Conservation (phyloP, 2,113 vertebrate genomes). For the Gnathonemus longibarbis region DNA sequence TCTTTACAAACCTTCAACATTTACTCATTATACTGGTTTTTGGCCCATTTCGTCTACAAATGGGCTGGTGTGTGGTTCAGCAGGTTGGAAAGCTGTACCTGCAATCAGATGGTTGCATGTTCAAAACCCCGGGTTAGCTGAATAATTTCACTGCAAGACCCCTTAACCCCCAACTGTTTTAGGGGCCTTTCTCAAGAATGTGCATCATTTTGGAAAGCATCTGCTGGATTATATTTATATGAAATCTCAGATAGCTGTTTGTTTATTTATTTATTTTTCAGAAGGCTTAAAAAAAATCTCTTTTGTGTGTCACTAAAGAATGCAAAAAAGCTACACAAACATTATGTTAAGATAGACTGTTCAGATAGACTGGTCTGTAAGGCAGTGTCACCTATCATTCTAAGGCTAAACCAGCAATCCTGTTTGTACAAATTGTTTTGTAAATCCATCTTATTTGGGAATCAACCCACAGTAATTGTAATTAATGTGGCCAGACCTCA, state of each 20-base stretch:
- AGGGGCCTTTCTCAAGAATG: not conserved
- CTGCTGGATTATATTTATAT: not conserved
- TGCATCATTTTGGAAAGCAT: not conserved
- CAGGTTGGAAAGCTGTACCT: not conserved
- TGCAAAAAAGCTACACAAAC: not conserved
- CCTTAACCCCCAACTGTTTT: not conserved
- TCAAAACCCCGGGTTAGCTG: not conserved
- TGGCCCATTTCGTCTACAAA: not conserved
- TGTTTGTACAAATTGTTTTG: not conserved
- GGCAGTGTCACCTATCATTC: not conserved
- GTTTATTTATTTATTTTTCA: not conserved
- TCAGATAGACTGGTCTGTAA: not conserved
- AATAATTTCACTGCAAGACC: not conserved
- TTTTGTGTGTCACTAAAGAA: not conserved
- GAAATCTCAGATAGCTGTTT: not conserved
- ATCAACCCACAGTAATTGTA: not conserved
- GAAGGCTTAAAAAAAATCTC: not conserved
- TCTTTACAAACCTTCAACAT: not conserved
- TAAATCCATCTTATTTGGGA: not conserved
- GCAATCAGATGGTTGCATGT: not conserved
- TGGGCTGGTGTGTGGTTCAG: not conserved
- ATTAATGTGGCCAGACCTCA: not conserved
- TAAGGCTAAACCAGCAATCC: not conserved
- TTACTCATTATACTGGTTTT: not conserved
- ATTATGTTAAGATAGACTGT: not conserved